Evolutionary conservation across 2,113 vertebrate genomes (phyloP).

Genomic region (Haemorhous mexicanus): DNA sequence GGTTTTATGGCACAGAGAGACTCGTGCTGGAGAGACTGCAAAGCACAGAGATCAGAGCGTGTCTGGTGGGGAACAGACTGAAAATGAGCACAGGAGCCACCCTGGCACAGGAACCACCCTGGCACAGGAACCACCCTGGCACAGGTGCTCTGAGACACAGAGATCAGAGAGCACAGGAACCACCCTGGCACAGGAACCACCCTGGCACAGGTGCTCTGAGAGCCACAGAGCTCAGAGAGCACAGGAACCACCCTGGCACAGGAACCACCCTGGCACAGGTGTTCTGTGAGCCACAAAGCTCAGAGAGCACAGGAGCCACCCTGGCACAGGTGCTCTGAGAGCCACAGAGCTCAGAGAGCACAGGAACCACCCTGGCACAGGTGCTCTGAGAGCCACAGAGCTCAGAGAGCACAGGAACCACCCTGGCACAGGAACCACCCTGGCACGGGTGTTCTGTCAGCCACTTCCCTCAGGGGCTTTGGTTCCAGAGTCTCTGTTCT

Average conservation of each 20-base stretch:
- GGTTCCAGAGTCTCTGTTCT: not conserved
- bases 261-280: rapidly evolving
- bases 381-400: too few species aligned
- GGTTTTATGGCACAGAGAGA: slow-evolving; percentile 59
- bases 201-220: rapidly evolving
- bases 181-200: not conserved
- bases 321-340: too few species aligned
- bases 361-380: too few species aligned
- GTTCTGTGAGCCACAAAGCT: not conserved
- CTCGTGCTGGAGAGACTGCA: not conserved
- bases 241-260: rapidly evolving
- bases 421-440: not conserved
- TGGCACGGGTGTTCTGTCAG: not conserved
- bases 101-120: too few species aligned
- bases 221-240: not conserved
- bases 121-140: too few species aligned
- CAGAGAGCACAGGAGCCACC: not conserved
- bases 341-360: not conserved
- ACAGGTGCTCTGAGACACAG: not conserved
- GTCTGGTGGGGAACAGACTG: not conserved
- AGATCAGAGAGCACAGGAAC: not conserved
- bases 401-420: not conserved
- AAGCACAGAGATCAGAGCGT: not conserved
- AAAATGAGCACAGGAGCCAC: not conserved
- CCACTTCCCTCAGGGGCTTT: not conserved